phyloP scores from a whole-genome alignment of 2,113 vertebrate species.

The Apus apus region DNA sequence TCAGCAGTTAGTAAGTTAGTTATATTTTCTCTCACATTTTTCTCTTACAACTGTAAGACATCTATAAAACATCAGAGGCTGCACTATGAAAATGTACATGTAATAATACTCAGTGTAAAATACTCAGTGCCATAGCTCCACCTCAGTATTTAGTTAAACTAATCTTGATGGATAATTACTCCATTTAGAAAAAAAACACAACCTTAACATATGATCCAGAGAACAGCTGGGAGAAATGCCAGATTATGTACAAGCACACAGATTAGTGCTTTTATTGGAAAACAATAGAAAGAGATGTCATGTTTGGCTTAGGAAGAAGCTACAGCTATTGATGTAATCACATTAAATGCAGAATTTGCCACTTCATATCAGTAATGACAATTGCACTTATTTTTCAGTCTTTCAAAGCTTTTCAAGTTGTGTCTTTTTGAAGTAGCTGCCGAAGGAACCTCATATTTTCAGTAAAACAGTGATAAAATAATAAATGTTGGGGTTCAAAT shows the following conservation, averaged over 20 bases:
- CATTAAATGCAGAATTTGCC: not conserved
- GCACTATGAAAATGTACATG: not conserved
- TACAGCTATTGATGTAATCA: not conserved
- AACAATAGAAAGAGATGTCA: slow-evolving; percentile 2
- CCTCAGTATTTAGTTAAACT: not conserved
- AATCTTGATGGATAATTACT: not conserved
- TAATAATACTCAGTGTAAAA: not conserved
- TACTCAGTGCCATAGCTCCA: not conserved
- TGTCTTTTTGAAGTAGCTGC: not conserved
- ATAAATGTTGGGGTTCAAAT: not conserved
- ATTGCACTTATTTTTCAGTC: not conserved
- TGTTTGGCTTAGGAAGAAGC: not conserved
- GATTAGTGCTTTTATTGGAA: not conserved
- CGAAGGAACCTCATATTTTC: not conserved
- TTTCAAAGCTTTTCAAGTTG: not conserved
- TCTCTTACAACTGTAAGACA: not conserved
- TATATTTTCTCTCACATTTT: not conserved
- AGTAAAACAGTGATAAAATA: not conserved
- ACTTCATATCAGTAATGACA: not conserved
- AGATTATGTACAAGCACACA: not conserved
- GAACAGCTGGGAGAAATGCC: slow-evolving; percentile 10
- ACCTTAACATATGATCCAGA: not conserved
- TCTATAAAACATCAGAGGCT: not conserved
- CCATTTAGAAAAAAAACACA: not conserved
- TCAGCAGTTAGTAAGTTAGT: not conserved